A percentile compares a stretch with the other conserved stretches of the same genome.
Evolutionary conservation across 2,113 vertebrate species (phyloP).

Genomic region (Esox niger): DNA sequence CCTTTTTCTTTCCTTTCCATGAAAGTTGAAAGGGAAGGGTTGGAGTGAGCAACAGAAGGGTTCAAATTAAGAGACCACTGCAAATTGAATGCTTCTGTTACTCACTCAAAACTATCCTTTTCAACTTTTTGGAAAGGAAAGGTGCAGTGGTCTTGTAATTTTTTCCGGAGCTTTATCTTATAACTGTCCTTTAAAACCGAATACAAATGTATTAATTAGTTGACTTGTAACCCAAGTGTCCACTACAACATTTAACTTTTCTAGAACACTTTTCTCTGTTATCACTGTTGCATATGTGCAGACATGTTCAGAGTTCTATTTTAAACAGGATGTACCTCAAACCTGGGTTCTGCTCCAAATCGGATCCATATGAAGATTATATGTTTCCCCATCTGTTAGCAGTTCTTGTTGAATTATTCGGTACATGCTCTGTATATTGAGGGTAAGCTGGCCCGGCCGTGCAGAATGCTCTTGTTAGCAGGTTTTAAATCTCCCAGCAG

Average conservation of each 20-base stretch:
- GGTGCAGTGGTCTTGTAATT: too few relatives aligned
- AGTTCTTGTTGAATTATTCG: conserved; percentile 65
- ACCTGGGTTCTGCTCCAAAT: conserved; percentile 58
- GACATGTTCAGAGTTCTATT: conserved; percentile 35
- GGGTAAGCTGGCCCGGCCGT: conserved; percentile 55
- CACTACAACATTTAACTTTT: not conserved
- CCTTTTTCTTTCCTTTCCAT: too few relatives aligned
- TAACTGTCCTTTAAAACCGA: not conserved
- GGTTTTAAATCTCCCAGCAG: conserved; percentile 17
- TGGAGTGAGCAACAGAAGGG: too few relatives aligned
- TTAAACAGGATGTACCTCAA: conserved; percentile 63
- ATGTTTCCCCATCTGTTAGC: conserved; percentile 66
- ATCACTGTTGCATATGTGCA: conserved; percentile 45
- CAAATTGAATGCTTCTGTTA: too few relatives aligned
- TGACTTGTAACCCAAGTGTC: not conserved
- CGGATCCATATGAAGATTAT: conserved; percentile 72
- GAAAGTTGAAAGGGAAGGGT: too few relatives aligned
- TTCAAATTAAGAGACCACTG: too few relatives aligned
- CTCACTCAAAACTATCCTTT: too few relatives aligned
- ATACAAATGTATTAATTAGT: not conserved
- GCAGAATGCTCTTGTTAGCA: conserved; percentile 39
- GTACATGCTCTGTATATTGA: conserved; percentile 62
- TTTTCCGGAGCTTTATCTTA: too few relatives aligned
- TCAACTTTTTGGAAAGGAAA: too few relatives aligned
- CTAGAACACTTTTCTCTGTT: conserved; percentile 20